These are phyloP conservation scores for Micoletzkya japonica DNA, from an alignment of 2,888 invertebrate species.

Conservation along the genomic window DNA sequence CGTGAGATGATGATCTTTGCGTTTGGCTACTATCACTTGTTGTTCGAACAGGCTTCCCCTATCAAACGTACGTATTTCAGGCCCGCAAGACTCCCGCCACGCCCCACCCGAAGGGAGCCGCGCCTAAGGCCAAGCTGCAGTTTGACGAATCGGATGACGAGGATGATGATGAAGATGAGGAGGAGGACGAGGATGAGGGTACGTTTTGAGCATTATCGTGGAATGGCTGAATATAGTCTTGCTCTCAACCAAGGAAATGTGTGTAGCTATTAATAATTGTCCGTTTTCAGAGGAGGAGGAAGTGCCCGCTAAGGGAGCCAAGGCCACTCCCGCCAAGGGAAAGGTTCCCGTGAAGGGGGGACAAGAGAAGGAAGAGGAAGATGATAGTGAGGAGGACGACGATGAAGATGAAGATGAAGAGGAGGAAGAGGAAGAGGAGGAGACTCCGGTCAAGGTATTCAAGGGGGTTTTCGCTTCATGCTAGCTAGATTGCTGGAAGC, in stretches of 20 bases:
- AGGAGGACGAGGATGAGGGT: constrained; percentile 11
- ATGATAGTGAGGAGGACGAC: constrained; percentile 35
- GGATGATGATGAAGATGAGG: constrained; percentile 27
- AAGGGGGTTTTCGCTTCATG: background rate
- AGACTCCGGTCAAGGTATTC: constrained; percentile 20
- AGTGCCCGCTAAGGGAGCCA: background rate
- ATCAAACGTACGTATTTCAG: constrained; percentile 20
- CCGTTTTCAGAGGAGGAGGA: background rate
- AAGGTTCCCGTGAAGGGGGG: constrained; percentile 13
- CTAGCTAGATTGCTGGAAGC: background rate
- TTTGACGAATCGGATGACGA: constrained; percentile 35
- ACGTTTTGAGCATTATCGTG: background rate
- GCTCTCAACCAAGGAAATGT: background rate
- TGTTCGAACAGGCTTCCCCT: background rate
- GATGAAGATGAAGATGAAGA: constrained; percentile 35
- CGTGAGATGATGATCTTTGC: constrained; percentile 23
- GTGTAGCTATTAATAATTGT: constrained; percentile 1
- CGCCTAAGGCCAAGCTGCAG: constrained; percentile 1
- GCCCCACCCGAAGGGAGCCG: constrained; percentile 42
- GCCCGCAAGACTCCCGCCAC: constrained; percentile 44
- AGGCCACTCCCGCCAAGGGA: background rate
- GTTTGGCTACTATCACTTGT: constrained; percentile 4
- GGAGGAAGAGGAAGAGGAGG: constrained; percentile 28
- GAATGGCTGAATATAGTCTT: background rate
- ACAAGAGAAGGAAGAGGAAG: constrained; percentile 18